A percentile compares a stretch with the other conserved stretches of the same genome.
Evolutionary conservation across 2,113 vertebrate genomes (phyloP).

Genomic region (Ceyx cyanopectus): DNA sequence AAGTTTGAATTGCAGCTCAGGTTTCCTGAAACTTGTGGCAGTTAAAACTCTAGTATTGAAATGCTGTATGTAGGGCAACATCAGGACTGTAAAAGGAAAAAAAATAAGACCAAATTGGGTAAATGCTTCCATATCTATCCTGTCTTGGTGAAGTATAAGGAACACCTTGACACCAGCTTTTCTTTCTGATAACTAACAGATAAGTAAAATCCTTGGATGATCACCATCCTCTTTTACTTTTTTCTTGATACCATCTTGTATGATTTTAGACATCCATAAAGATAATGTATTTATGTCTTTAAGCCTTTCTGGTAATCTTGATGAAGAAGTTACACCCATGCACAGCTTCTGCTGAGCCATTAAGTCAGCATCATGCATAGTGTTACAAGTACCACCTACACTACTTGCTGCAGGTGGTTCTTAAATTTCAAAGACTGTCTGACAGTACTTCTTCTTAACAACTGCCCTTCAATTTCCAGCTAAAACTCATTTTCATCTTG

Average conservation of each 20-base stretch:
- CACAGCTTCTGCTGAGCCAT: neutral
- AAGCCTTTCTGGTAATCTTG: neutral
- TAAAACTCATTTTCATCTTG: conserved; percentile 38
- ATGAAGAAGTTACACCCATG: neutral
- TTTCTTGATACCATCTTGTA: neutral
- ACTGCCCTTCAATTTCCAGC: conserved; percentile 34
- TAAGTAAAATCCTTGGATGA: neutral
- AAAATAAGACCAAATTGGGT: neutral
- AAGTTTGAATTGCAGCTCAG: neutral
- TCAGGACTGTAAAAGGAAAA: neutral
- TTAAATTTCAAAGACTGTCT: conserved; percentile 56
- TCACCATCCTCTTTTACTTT: neutral
- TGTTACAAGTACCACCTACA: conserved; percentile 42
- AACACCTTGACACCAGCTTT: neutral
- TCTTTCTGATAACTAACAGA: neutral
- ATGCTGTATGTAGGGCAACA: neutral
- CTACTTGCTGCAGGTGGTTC: conserved; percentile 58
- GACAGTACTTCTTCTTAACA: conserved; percentile 21
- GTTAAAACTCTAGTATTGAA: neutral
- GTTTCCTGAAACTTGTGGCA: neutral
- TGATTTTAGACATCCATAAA: neutral
- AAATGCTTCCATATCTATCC: rapidly evolving
- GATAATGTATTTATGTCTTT: neutral
- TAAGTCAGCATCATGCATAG: neutral
- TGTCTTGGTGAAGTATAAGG: neutral